Evolutionary conservation across 2,113 vertebrate genomes (phyloP).

Genomic region (Xiphias gladius): DNA sequence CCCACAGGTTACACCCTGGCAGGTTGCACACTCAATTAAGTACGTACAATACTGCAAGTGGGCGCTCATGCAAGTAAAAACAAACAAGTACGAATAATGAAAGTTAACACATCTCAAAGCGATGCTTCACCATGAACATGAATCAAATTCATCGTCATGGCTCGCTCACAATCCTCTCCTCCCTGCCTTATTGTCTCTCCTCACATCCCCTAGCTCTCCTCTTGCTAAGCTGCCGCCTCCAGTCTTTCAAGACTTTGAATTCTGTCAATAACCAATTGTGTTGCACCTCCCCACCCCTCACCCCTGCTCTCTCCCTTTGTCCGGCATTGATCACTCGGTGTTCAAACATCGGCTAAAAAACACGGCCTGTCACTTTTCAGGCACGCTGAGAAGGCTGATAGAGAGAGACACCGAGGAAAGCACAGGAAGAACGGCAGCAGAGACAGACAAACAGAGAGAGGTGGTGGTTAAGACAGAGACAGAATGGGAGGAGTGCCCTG

Average conservation of each 20-base stretch:
- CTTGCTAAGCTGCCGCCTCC: constrained; percentile 72
- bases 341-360: constrained; percentile 81
- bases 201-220: constrained; percentile 43
- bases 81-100: constrained; percentile 30
- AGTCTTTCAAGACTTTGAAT: constrained; percentile 82
- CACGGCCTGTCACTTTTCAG: constrained; percentile 81
- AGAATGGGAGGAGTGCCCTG: constrained; percentile 65
- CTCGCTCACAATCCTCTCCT: constrained; percentile 42
- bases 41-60: background rate
- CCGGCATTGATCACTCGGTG: constrained; percentile 81
- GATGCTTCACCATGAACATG: constrained; percentile 31
- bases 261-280: constrained; percentile 88
- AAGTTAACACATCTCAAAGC: constrained; percentile 51
- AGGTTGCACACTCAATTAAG: constrained; percentile 39
- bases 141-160: constrained; percentile 14
- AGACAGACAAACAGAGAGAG: constrained; percentile 63
- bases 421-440: constrained; percentile 42
- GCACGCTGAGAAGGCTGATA: constrained; percentile 51
- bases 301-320: constrained; percentile 76
- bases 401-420: constrained; percentile 16
- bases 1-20: constrained; percentile 15
- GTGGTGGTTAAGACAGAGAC: constrained; percentile 65
- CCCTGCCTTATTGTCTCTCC: constrained; percentile 33
- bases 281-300: constrained; percentile 69
- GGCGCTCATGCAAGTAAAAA: constrained; percentile 33